Conservation (phyloP, 2,888 invertebrate genomes). For the Eupeodes luniger region DNA sequence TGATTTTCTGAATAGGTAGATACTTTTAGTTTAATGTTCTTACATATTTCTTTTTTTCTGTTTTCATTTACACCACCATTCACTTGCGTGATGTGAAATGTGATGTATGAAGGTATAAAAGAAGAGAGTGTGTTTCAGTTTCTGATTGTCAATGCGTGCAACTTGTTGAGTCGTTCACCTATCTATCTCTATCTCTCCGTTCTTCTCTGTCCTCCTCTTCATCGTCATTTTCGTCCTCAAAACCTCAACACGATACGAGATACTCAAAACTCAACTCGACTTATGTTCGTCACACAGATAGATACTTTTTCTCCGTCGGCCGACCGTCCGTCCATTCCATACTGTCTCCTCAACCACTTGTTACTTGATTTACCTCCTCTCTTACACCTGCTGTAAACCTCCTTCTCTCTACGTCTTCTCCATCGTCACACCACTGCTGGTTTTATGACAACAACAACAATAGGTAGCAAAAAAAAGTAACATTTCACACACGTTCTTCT, state of each 20-base stretch:
- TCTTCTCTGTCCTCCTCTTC: not conserved
- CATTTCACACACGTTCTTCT: conserved; percentile 63
- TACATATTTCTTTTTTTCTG: not conserved
- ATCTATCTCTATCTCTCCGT: conserved; percentile 51
- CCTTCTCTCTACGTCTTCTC: not conserved
- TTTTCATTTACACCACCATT: conserved; percentile 43
- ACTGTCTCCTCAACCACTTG: conserved; percentile 63
- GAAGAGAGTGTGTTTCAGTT: conserved; percentile 2
- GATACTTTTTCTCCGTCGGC: conserved; percentile 57
- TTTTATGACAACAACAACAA: conserved; percentile 7
- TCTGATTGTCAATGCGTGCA: conserved; percentile 69
- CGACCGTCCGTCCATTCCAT: not conserved
- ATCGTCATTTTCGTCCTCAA: not conserved
- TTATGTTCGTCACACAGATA: conserved; percentile 24
- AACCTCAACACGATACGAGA: not conserved
- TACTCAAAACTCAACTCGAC: not conserved
- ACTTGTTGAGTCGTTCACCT: conserved; percentile 77
- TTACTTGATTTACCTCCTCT: conserved; percentile 54
- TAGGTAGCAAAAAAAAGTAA: not conserved
- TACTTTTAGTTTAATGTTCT: conserved; percentile 25
- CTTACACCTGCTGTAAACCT: conserved; percentile 24
- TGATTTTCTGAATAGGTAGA: not conserved
- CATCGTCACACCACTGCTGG: not conserved
- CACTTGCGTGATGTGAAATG: conserved; percentile 30
- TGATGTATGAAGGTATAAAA: not conserved